A percentile compares a stretch with the other conserved stretches of the same genome.
Conservation (phyloP, 2,113 vertebrate genomes). For the Syngnathus scovelli region DNA sequence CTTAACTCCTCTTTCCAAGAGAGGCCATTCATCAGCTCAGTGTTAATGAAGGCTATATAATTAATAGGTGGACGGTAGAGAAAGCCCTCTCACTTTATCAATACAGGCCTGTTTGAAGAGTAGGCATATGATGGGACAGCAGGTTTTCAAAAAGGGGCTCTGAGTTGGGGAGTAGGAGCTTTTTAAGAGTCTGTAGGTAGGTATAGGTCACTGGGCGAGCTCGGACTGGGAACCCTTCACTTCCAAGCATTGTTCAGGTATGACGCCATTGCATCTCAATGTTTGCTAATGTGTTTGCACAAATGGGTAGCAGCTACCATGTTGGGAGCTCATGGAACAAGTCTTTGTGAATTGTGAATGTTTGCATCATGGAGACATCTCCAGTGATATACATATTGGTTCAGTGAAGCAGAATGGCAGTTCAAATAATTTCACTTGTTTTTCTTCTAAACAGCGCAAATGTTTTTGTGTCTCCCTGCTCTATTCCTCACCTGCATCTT, state of each 20-base stretch:
- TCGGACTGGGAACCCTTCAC: constrained; percentile 31
- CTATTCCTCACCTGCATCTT: constrained; percentile 64
- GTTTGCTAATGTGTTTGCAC: constrained; percentile 11
- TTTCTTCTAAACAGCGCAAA: constrained; percentile 12
- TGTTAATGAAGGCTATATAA: constrained; percentile 74
- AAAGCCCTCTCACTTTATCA: constrained; percentile 66
- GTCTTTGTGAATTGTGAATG: constrained; percentile 3
- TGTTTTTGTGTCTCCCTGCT: constrained; percentile 35
- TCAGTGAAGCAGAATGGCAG: constrained; percentile 29
- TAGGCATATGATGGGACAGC: constrained; percentile 45
- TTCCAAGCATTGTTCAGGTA: constrained; percentile 26
- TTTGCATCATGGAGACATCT: constrained; percentile 14
- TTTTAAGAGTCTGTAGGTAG: constrained; percentile 39
- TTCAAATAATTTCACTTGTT: constrained; percentile 52
- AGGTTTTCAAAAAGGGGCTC: constrained; percentile 35
- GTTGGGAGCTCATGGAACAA: constrained; percentile 5
- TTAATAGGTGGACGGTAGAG: constrained; percentile 71
- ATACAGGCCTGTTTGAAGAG: constrained; percentile 70
- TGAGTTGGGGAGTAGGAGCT: constrained; percentile 28
- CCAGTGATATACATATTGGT: constrained; percentile 26
- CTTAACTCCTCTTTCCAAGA: constrained; percentile 67
- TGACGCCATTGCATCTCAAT: constrained; percentile 12
- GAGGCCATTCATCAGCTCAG: constrained; percentile 71
- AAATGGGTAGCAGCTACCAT: constrained; percentile 1
- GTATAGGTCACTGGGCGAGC: constrained; percentile 36